Percentiles rank a stretch among this genome's conserved stretches.
Evolutionary conservation across 2,888 invertebrate species (phyloP).

Genomic region (Drosophila helvetica): DNA sequence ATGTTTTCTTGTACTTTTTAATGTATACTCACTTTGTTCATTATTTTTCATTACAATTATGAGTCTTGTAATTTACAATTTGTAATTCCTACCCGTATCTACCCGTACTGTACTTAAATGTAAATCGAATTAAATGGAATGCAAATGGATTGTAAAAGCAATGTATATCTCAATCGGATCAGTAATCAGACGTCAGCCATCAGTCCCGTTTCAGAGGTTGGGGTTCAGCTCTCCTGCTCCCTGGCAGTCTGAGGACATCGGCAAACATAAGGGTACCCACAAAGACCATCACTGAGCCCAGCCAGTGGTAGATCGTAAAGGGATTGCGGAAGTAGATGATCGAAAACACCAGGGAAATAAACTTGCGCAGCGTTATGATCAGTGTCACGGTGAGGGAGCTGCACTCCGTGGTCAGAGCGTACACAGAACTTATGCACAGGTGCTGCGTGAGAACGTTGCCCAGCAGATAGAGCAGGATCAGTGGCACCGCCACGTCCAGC

Average conservation of each 20-base stretch:
- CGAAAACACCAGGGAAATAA: conserved; percentile 96
- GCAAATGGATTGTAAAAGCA: conserved; percentile 31
- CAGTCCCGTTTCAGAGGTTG: conserved; percentile 51
- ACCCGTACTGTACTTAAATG: conserved; percentile 70
- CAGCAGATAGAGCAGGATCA: conserved; percentile 85
- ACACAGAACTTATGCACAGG: conserved; percentile 96
- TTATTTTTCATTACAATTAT: conserved; percentile 38
- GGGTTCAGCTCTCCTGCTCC: conserved; percentile 7
- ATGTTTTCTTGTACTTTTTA: conserved; percentile 34
- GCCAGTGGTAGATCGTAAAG: conserved; percentile 95
- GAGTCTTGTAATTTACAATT: conserved; percentile 61
- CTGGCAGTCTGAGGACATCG: conserved; percentile 86
- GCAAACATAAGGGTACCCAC: conserved; percentile 95
- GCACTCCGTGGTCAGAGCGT: conserved; percentile 95
- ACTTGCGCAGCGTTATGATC: conserved; percentile 97
- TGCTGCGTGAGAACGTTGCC: conserved; percentile 94
- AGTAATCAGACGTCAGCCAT: conserved; percentile 11
- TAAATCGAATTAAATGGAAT: conserved; percentile 56
- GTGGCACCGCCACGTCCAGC: conserved; percentile 50
- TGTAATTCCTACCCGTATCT: conserved; percentile 25
- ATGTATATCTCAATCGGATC: background rate
- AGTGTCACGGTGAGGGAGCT: conserved; percentile 96
- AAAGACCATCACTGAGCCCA: conserved; percentile 94
- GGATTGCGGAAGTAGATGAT: conserved; percentile 95
- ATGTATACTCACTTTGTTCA: conserved; percentile 5